phyloP scores from a whole-genome alignment of 2,797 vertebrate genomes.

The Luscinia luscinia region DNA sequence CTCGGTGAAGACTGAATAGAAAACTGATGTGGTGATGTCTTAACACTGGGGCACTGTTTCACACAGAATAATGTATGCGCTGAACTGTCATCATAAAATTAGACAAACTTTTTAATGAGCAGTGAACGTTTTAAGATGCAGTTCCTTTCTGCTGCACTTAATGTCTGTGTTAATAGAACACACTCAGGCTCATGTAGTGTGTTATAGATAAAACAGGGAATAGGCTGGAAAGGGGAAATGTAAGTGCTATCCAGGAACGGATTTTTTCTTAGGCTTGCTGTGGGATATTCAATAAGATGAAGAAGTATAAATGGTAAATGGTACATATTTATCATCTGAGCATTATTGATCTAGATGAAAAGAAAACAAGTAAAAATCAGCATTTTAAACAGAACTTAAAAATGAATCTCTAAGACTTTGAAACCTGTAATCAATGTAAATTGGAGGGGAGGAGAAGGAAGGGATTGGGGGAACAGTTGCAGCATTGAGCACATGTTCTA shows the following conservation, averaged over 20 bases:
- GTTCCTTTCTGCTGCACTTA: background rate
- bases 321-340: slow-evolving; percentile 49
- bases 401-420: slow-evolving; percentile 20
- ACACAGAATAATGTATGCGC: background rate
- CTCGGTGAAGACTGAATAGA: background rate
- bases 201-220: background rate
- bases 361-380: slow-evolving; percentile 66
- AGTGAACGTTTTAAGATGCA: background rate
- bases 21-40: background rate
- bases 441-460: slow-evolving; percentile 47
- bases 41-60: background rate
- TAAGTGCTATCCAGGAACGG: background rate
- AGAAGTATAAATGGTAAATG: background rate
- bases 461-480: background rate
- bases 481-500: background rate
- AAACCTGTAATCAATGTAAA: slow-evolving; percentile 60
- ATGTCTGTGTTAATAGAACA: background rate
- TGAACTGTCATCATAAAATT: slow-evolving; percentile 1
- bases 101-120: slow-evolving; percentile 41
- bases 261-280: slow-evolving; percentile 9
- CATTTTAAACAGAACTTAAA: slow-evolving; percentile 57
- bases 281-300: slow-evolving; percentile 7
- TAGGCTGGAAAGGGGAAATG: background rate
- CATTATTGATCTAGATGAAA: slow-evolving; percentile 53
- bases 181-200: background rate